phyloP scores from a whole-genome alignment of 2,888 invertebrate species.

The Lysandra coridon region DNA sequence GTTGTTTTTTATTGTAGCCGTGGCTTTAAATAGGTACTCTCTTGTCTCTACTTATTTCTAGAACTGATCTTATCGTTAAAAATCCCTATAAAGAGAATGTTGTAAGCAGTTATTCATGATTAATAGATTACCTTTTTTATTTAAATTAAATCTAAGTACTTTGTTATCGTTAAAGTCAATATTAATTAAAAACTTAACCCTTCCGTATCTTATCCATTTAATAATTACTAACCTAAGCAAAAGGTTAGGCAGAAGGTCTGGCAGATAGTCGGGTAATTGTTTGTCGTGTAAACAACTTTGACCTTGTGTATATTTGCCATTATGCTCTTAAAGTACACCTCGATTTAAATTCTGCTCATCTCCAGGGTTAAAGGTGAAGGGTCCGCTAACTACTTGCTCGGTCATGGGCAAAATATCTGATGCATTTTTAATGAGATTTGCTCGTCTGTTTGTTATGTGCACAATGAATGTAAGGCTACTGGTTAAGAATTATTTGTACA shows the following conservation, averaged over 20 bases:
- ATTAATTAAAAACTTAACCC: neutral
- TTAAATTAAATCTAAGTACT: neutral
- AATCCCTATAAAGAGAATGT: neutral
- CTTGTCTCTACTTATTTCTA: neutral
- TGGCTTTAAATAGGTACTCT: neutral
- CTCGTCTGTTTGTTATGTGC: neutral
- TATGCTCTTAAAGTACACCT: conserved; percentile 26
- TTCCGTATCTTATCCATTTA: conserved; percentile 1
- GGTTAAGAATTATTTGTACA: neutral
- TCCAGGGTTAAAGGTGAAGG: conserved; percentile 38
- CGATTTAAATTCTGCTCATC: conserved; percentile 31
- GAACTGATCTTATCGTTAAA: neutral
- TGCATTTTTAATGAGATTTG: conserved; percentile 12
- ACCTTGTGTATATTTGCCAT: conserved; percentile 18
- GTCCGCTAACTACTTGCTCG: neutral
- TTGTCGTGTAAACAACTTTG: conserved; percentile 10
- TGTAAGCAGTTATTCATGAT: too few relatives aligned
- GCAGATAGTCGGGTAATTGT: neutral
- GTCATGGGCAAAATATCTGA: conserved; percentile 7
- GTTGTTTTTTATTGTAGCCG: neutral
- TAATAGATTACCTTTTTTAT: too few relatives aligned
- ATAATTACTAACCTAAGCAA: neutral
- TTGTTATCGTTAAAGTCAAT: neutral
- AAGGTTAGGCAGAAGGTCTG: neutral
- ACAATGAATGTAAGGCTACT: neutral